Conservation (phyloP, 2,113 vertebrate species). For the Pimephales promelas region DNA sequence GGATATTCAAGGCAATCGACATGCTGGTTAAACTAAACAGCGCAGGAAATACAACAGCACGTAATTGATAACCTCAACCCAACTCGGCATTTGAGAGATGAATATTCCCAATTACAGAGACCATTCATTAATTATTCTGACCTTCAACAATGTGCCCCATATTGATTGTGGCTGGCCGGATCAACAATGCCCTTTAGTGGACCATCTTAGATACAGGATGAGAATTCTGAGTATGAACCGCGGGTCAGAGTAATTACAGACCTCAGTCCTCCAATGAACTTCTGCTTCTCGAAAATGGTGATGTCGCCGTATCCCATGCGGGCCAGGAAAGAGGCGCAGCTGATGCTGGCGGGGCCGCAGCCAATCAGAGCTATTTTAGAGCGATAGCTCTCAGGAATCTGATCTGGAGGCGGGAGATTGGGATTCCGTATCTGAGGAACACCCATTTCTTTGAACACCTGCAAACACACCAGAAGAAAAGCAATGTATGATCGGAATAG, state of each 20-base stretch:
- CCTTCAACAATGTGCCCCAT: slow-evolving; percentile 68
- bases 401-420: slow-evolving; percentile 68
- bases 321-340: slow-evolving; percentile 84
- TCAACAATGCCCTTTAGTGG: slow-evolving; percentile 68
- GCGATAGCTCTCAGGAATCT: slow-evolving; percentile 77
- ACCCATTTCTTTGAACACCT: slow-evolving; percentile 86
- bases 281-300: slow-evolving; percentile 84
- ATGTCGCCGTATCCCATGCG: slow-evolving; percentile 82
- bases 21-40: slow-evolving; percentile 2
- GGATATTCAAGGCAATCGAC: slow-evolving; percentile 38
- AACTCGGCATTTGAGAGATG: slow-evolving; percentile 70
- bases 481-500: background rate
- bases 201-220: slow-evolving; percentile 60
- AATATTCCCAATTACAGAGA: slow-evolving; percentile 74
- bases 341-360: slow-evolving; percentile 84
- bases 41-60: background rate
- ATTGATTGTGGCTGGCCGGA: slow-evolving; percentile 66
- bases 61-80: slow-evolving; percentile 67
- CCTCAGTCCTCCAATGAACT: slow-evolving; percentile 85
- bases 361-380: slow-evolving; percentile 84
- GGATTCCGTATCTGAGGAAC: slow-evolving; percentile 82
- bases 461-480: slow-evolving; percentile 6
- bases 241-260: slow-evolving; percentile 57
- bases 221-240: slow-evolving; percentile 43
- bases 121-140: slow-evolving; percentile 72